Conservation (phyloP, 1,140 invertebrate species). For the Lepidurus arcticus region DNA sequence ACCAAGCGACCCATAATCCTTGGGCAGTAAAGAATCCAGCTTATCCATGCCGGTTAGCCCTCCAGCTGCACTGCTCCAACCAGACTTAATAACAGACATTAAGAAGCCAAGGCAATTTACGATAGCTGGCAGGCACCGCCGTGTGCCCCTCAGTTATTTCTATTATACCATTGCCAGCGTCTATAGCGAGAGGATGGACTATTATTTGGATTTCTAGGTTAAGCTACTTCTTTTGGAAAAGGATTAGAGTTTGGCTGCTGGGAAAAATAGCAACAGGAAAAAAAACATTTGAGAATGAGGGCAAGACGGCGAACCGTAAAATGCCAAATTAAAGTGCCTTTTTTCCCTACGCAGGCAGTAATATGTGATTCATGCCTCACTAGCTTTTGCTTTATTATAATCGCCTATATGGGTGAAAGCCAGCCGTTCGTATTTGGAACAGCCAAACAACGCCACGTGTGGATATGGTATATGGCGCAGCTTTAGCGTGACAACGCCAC, state of each 20-base stretch:
- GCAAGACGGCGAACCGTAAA: not conserved
- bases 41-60: constrained; percentile 13
- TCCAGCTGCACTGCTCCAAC: constrained; percentile 13
- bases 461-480: not conserved
- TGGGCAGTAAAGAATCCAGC: constrained; percentile 9
- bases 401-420: not conserved
- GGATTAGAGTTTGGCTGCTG: not conserved
- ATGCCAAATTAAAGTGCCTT: not conserved
- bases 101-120: constrained; percentile 7
- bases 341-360: not conserved
- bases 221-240: constrained; percentile 4
- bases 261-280: not conserved
- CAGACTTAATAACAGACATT: constrained; percentile 19
- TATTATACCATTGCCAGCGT: not conserved
- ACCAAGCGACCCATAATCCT: constrained; percentile 13
- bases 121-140: constrained; percentile 20
- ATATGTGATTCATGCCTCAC: not conserved
- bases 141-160: constrained; percentile 4
- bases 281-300: not conserved
- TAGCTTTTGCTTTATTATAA: not conserved
- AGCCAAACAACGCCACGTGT: not conserved
- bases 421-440: not conserved
- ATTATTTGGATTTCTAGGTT: constrained; percentile 16
- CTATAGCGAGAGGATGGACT: not conserved
- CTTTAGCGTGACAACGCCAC: not conserved